Evolutionary conservation across 1,140 invertebrate species (phyloP).

Genomic region (Drosophila sucinea): DNA sequence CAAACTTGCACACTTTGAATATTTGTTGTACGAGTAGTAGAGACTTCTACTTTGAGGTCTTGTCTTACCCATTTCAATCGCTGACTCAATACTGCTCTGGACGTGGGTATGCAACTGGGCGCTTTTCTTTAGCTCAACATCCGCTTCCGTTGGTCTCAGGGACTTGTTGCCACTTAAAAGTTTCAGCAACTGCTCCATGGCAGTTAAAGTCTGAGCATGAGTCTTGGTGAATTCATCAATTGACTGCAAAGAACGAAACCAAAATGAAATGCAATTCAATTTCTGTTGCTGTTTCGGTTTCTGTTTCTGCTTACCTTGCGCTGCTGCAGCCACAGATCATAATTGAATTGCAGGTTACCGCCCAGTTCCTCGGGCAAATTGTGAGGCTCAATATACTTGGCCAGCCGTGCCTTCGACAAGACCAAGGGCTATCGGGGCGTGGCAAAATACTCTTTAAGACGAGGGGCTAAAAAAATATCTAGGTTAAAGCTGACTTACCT

Average conservation of each 20-base stretch:
- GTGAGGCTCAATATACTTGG: constrained; percentile 88
- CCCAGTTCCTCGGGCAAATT: constrained; percentile 92
- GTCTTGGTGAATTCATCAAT: constrained; percentile 86
- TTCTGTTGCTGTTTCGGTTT: not conserved
- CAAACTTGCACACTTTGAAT: constrained; percentile 44
- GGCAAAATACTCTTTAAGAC: not conserved
- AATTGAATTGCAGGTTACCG: constrained; percentile 90
- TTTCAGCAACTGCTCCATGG: constrained; percentile 85
- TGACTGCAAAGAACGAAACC: constrained; percentile 83
- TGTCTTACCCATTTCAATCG: constrained; percentile 71
- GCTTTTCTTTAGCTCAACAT: constrained; percentile 83
- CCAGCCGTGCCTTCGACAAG: constrained; percentile 87
- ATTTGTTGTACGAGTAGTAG: not conserved
- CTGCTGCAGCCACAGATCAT: constrained; percentile 92
- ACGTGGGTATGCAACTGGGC: constrained; percentile 83
- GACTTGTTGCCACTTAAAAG: constrained; percentile 83
- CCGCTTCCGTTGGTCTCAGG: constrained; percentile 83
- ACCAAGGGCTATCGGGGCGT: constrained; percentile 85
- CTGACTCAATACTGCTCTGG: constrained; percentile 69
- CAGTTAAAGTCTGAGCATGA: constrained; percentile 84
- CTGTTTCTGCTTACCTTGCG: constrained; percentile 87
- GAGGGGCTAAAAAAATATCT: not conserved
- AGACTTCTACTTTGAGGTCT: constrained; percentile 25
- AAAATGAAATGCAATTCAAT: not conserved
- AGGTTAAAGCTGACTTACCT: constrained; percentile 83